Evolutionary conservation across 1,140 invertebrate genomes (phyloP), one percentile per base, ranked within the genome.

Genomic region (Andricus grossulariae): DNA sequence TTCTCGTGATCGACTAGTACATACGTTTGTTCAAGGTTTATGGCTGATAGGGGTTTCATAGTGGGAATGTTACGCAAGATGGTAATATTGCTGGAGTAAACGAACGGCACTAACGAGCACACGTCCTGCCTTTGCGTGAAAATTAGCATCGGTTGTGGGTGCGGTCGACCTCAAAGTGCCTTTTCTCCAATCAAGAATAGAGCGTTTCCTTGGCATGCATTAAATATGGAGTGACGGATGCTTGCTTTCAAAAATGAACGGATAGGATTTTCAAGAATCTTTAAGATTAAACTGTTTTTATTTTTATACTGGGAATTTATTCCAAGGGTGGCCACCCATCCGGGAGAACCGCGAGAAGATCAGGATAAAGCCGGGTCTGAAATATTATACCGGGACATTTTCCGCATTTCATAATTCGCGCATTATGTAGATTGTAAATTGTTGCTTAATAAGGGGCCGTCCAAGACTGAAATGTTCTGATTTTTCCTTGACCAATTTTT

Each of bases 121-220:
- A 75, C 21, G 18, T 32, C 50, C 19, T 32, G 51, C 50, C 39
- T 49, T 50, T 50, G 49, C 32, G 75, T 55, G 52, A 50, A 71
- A 54, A 78, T 78, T 78, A 76, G 76, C 70, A 13, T 57, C 39
- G 19, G 25, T 19, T n/a, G 50, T 74, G 76, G 72, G 76, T 71
- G 76, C 72, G 76, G 76, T 71, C 57, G 60, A 66, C 60, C 60
- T 66, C 25, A 66, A 32, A 66, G 25, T 66, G 60, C 60, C 60
- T 66, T 66, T 66, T 66, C 60, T 66, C 60, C 13, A 66, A 66
- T 66, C 60, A 66, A 66, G 25, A 66, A 66, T 66, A 21, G 39
- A 66, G 60, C 32, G 60, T 66, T 66, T 66, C 60, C 10, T 66
- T 32, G 60, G 39, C 60, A 66, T n/a, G 21, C 21, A 66, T 66